Base-by-base conservation (phyloP, 1,140 invertebrate genomes). In the Rhopalosiphum maidis region DNA sequence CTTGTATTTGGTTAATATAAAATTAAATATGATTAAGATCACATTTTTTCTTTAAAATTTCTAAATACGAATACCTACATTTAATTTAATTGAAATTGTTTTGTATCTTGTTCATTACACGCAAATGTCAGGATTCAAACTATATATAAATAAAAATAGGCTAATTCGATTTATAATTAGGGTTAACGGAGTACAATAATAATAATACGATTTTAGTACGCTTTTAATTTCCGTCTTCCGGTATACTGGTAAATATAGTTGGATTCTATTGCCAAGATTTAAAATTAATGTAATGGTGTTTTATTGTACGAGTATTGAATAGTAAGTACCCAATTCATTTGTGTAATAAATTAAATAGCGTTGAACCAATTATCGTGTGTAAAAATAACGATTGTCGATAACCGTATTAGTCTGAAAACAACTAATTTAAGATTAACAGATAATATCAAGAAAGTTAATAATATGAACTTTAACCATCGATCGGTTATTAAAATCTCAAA, bases 91-190 rank as follows among this genome's bases (percentile, higher is more conserved):
- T 68, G n/a, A 77, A 77, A n/a, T 77, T 18, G n/a, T 77, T 30
- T 46, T 46, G 11, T 60, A 30, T 68, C n/a, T 77, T 77, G 30
- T 77, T 77, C 4, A 77, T n/a, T 77, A 77, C 15, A 77, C 18
- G n/a, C n/a, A 77, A 77, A 18, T 18, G 60, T 18, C n/a, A 18
- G 15, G 30, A n/a, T 77, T 35, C 4, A n/a, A 77, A n/a, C n/a
- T n/a, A 30, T 77, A n/a, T 77, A 77, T 68, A 9, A n/a, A 21
- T 48, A 21, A 11, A 18, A 55, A 43, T 30, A 23, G 1, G 35
- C 21, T 23, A 43, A 90, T 60, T 90, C 88, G 37, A 60, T 90
- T 60, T 90, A 60, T 60, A 25, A 60, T 90, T 90, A 60, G 11
- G 88, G 51, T 41, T 60, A 21, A 90, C 37, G 37, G 3, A 37